Base-by-base conservation (phyloP, 2,797 vertebrate species). In the Gallinago nigripennis region DNA sequence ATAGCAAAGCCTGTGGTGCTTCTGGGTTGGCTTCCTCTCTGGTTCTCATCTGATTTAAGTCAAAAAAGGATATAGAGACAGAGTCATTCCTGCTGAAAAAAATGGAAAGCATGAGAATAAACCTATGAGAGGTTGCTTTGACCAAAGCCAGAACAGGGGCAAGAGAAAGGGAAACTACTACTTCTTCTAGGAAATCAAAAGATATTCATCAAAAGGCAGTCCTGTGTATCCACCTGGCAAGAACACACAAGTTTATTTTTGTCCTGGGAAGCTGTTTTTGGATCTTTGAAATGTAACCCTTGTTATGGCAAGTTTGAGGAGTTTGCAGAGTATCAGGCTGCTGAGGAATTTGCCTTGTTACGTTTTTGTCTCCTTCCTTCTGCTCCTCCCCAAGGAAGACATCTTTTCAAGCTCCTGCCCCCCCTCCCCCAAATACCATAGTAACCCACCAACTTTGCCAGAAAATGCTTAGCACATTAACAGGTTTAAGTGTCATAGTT, bases 391-490 rank as follows among this genome's bases (percentile, higher is more conserved):
- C 35, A 60, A 82, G 69, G 75, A 88, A 91, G 95, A 90, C 4
- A 68, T 83, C 72, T 90, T 95, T 91, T 87, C 86, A 82, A 94
- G 69, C 56, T 86, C 90, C 91, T 95, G 75, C 90, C 92, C 87
- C 92, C 63, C 41, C 41, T 17, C 96, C 97, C 95, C 92, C 95
- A 96, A 97, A 97, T 96, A 92, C 95, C 30, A 14, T 63, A 83
- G 84, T 89, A 92, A 95, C 93, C 81, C 92, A 76, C 60, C 31
- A 28, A 69, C 69, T 81, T 95, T 96, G 97, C 95, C 97, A 98
- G 96, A 98, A 97, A 97, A 96, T 93, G 96, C 95, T 97, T 97
- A 97, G 95, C 97, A 96, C 97, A 97, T 98, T 98, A 98, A 88
- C 94, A 1, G 96, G 95, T 96, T 98, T 96, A 97, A 97, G 86